A percentile compares a stretch with the other conserved stretches of the same genome.
These are phyloP conservation scores for Paratrypauchen microcephalus DNA, from an alignment of 2,797 vertebrate genomes.

Conservation along the genomic window DNA sequence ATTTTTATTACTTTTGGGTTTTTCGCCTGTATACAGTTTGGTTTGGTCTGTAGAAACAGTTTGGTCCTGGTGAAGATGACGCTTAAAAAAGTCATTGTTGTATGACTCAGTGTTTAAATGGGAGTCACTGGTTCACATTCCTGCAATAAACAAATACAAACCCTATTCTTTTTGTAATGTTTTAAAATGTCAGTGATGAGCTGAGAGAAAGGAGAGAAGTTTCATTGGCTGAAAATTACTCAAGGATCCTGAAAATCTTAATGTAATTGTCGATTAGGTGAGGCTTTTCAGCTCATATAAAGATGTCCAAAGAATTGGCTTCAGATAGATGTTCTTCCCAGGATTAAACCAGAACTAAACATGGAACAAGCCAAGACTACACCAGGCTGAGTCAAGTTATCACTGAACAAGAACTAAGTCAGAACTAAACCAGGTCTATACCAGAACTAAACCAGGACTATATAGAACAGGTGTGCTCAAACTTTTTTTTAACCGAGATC, in stretches of 20 bases:
- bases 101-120: constrained; percentile 23
- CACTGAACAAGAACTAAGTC: neutral
- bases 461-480: too few relatives aligned
- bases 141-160: constrained; percentile 19
- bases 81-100: constrained; percentile 20
- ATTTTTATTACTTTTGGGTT: neutral
- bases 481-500: too few relatives aligned
- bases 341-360: neutral
- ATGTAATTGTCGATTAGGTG: neutral
- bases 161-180: neutral
- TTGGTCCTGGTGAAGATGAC: neutral
- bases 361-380: neutral
- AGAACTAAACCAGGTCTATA: neutral
- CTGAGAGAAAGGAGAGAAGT: neutral
- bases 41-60: neutral
- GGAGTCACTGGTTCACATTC: constrained; percentile 48
- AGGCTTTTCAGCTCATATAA: neutral
- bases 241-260: constrained; percentile 14
- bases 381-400: neutral
- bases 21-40: too few relatives aligned
- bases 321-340: neutral
- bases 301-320: neutral
- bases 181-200: too few relatives aligned
- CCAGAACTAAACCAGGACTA: neutral
- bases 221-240: neutral